A percentile compares a stretch with the other conserved stretches of the same genome.
phyloP scores from a whole-genome alignment of 2,113 vertebrate genomes.

The Spheniscus mendiculus region DNA sequence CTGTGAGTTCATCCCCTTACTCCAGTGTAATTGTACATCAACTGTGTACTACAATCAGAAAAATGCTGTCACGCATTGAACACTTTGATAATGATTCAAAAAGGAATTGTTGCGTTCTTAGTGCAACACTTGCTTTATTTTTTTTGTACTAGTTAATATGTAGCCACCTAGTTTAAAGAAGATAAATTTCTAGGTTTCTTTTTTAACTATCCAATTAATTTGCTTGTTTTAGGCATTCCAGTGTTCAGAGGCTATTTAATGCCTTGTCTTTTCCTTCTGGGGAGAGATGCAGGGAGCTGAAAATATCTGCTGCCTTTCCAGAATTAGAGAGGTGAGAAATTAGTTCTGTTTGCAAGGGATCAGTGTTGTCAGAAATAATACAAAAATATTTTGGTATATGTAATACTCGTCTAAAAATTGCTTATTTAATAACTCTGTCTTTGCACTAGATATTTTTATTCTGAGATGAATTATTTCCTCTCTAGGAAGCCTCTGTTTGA shows the following conservation, averaged over 20 bases:
- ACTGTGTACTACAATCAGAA: neutral
- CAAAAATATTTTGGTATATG: neutral
- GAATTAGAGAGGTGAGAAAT: slow-evolving; percentile 83
- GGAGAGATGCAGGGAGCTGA: slow-evolving; percentile 79
- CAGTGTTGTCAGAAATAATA: neutral
- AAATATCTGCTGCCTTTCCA: slow-evolving; percentile 80
- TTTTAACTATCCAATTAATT: neutral
- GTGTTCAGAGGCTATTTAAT: slow-evolving; percentile 82
- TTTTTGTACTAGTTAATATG: neutral
- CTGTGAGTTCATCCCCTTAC: slow-evolving; percentile 78
- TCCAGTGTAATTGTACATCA: neutral
- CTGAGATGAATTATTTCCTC: neutral
- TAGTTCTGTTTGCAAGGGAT: neutral
- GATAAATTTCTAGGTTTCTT: neutral
- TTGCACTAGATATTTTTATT: neutral
- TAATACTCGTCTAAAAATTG: neutral
- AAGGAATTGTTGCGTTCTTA: neutral
- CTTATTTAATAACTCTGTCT: neutral
- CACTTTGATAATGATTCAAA: neutral
- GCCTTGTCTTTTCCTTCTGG: slow-evolving; percentile 75
- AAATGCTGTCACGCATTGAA: neutral
- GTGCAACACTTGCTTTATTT: neutral
- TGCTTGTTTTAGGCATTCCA: slow-evolving; percentile 74
- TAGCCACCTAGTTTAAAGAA: neutral
- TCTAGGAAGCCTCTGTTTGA: neutral